These are phyloP conservation scores for Erythrocebus patas DNA, from an alignment of 2,113 vertebrate genomes.

Conservation along the genomic window DNA sequence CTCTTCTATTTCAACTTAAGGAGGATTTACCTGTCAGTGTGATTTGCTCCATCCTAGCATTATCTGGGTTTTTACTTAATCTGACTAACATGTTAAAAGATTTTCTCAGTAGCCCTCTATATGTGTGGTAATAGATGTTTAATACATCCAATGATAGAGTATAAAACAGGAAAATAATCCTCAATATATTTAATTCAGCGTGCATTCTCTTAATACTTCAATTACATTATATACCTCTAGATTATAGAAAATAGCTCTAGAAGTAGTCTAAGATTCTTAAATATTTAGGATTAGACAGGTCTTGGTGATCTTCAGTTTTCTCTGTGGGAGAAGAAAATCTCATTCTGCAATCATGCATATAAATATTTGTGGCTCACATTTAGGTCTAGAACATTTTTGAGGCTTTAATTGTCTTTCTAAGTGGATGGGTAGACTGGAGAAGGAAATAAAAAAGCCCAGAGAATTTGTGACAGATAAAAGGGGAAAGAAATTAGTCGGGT, in stretches of 20 bases:
- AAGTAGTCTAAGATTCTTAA: neutral
- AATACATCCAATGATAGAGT: neutral
- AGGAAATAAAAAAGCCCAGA: neutral
- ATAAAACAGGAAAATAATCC: neutral
- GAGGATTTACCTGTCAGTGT: neutral
- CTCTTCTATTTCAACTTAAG: neutral
- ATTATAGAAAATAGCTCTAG: neutral
- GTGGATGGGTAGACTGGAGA: neutral
- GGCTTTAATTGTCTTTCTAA: neutral
- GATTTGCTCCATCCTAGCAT: neutral
- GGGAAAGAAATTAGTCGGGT: neutral
- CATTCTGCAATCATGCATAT: neutral
- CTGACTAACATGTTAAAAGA: neutral
- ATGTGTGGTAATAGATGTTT: neutral
- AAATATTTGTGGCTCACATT: neutral
- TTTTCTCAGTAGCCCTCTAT: neutral
- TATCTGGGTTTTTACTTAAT: conserved; percentile 14
- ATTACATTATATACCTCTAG: neutral
- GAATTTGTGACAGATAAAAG: neutral
- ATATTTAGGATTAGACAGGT: neutral
- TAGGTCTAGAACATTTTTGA: neutral
- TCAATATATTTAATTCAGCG: neutral
- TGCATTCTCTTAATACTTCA: neutral
- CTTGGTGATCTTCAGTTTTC: neutral
- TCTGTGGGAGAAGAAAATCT: neutral